Percentiles rank a stretch among this genome's conserved stretches.
Conservation (phyloP, 2,888 invertebrate species). For the Polydrusus tereticollis region DNA sequence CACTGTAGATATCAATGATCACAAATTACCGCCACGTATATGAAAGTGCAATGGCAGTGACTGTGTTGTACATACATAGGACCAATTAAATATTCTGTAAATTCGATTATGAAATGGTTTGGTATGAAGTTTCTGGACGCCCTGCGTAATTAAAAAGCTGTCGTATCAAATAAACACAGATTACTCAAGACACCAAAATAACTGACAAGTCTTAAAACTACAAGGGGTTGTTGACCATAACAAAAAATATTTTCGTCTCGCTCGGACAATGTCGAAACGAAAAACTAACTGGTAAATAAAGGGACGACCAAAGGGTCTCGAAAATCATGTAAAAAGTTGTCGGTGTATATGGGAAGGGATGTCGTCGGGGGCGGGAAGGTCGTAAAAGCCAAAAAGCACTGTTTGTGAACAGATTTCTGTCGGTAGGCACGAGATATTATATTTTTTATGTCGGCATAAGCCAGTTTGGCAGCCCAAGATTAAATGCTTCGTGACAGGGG, state of each 20-base stretch:
- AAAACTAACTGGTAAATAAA: slow-evolving; percentile 31
- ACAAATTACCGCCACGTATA: too few species aligned
- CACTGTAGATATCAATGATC: too few species aligned
- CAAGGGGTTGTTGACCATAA: neutral
- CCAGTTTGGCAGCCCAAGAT: slow-evolving; percentile 39
- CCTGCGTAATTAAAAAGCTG: too few species aligned
- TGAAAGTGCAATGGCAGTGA: too few species aligned
- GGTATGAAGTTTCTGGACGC: too few species aligned
- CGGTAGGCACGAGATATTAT: slow-evolving; percentile 35
- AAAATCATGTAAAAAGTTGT: slow-evolving; percentile 44
- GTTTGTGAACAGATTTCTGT: slow-evolving; percentile 43
- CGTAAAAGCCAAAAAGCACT: slow-evolving; percentile 41
- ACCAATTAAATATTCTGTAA: too few species aligned
- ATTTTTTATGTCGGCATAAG: slow-evolving; percentile 35
- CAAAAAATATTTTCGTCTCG: neutral
- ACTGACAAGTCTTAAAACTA: neutral
- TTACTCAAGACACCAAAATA: too few species aligned
- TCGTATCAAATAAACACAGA: too few species aligned
- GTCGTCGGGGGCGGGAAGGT: slow-evolving; percentile 25
- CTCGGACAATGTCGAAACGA: slow-evolving; percentile 15
- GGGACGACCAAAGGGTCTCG: slow-evolving; percentile 24
- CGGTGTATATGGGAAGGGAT: slow-evolving; percentile 22
- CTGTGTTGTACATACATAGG: too few species aligned
- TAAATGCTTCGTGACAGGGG: slow-evolving; percentile 38
- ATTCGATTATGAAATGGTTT: too few species aligned